Percentiles rank a stretch among this genome's conserved stretches.
Evolutionary conservation across 2,797 vertebrate genomes (phyloP).

Genomic region (Poecilia picta): DNA sequence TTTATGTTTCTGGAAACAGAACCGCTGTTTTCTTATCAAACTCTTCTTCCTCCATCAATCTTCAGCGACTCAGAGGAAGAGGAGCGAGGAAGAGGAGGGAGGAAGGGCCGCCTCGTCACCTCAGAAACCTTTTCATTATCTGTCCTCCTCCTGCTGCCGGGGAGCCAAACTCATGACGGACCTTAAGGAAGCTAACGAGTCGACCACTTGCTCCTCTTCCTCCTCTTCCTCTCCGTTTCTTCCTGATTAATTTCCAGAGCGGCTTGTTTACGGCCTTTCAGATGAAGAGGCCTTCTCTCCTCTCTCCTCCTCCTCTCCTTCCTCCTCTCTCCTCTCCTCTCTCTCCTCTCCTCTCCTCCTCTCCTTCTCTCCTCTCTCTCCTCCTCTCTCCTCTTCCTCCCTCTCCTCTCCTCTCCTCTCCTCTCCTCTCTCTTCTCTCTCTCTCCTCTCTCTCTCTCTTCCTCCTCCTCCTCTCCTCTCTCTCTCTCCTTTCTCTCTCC

Average conservation of each 20-base stretch:
- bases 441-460: too few species aligned
- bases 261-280: conserved; percentile 65
- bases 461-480: too few species aligned
- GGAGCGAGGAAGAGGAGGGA: conserved; percentile 38
- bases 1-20: background rate
- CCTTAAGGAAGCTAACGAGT: conserved; percentile 60
- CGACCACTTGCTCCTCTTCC: conserved; percentile 22
- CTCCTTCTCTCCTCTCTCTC: too few species aligned
- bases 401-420: too few species aligned
- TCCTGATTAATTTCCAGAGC: conserved; percentile 24
- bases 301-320: too few species aligned
- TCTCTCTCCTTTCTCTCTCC: too few species aligned
- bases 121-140: conserved; percentile 66
- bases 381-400: too few species aligned
- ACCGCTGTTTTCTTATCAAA: conserved; percentile 29
- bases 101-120: conserved; percentile 57
- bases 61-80: conserved; percentile 15
- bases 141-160: conserved; percentile 55
- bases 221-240: background rate
- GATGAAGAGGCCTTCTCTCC: conserved; percentile 36
- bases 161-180: conserved; percentile 63
- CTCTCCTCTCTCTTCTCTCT: too few species aligned
- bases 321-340: too few species aligned
- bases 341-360: too few species aligned
- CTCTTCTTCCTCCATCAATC: conserved; percentile 48